phyloP scores from a whole-genome alignment of 1,140 invertebrate species.

The Zaprionus taronus region DNA sequence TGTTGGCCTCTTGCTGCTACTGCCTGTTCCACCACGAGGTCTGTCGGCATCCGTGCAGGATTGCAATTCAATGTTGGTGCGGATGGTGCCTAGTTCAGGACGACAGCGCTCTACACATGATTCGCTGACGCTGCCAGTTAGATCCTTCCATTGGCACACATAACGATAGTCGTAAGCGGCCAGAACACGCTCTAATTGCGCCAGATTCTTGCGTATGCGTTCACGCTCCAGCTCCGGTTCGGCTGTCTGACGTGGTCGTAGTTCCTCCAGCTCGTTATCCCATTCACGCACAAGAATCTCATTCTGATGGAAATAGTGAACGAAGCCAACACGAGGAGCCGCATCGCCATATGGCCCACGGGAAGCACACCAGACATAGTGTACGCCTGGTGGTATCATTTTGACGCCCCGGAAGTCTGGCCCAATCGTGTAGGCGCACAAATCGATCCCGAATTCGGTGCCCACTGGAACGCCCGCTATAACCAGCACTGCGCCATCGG shows the following conservation, averaged over 20 bases:
- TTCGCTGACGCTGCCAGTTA: slow-evolving; percentile 91
- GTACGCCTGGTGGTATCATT: slow-evolving; percentile 99
- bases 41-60: slow-evolving; percentile 87
- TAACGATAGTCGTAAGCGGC: slow-evolving; percentile 97
- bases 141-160: slow-evolving; percentile 93
- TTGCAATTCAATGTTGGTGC: slow-evolving; percentile 90
- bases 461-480: slow-evolving; percentile 93
- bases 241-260: slow-evolving; percentile 86
- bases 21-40: slow-evolving; percentile 85
- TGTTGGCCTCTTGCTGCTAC: slow-evolving; percentile 39
- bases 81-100: slow-evolving; percentile 87
- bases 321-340: slow-evolving; percentile 92
- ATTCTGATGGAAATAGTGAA: slow-evolving; percentile 92
- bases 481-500: slow-evolving; percentile 93
- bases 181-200: slow-evolving; percentile 91
- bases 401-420: slow-evolving; percentile 97
- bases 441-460: slow-evolving; percentile 98
- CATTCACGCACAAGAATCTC: slow-evolving; percentile 95
- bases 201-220: slow-evolving; percentile 89
- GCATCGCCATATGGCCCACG: slow-evolving; percentile 86
- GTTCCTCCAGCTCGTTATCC: slow-evolving; percentile 89
- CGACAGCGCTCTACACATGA: slow-evolving; percentile 85
- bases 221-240: slow-evolving; percentile 85
- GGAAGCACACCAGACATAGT: slow-evolving; percentile 94
- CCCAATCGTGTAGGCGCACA: slow-evolving; percentile 96